Percentiles rank a stretch among this genome's conserved stretches.
phyloP scores from a whole-genome alignment of 2,888 invertebrate genomes.

The Elmis aenea region DNA sequence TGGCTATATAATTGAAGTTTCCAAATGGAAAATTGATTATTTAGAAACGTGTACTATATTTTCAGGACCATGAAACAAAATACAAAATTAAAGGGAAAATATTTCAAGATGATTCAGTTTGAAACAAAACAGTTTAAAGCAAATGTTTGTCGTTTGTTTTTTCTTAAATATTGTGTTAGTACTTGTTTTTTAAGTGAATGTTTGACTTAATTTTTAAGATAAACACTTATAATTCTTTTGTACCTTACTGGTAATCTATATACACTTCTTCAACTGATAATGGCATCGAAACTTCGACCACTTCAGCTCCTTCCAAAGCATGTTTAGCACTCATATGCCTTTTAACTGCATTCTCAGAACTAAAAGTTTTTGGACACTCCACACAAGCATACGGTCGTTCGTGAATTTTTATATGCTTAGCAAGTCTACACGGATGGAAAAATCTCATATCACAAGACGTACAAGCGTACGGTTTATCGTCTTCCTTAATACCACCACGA shows the following conservation, averaged over 20 bases:
- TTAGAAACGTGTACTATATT: too few species aligned
- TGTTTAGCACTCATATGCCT: slow-evolving; percentile 35
- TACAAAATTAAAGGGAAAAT: too few species aligned
- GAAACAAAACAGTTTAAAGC: too few species aligned
- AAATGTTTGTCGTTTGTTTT: too few species aligned
- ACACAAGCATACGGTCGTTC: slow-evolving; percentile 33
- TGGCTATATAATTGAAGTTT: too few species aligned
- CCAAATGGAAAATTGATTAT: too few species aligned
- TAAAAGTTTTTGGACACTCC: slow-evolving; percentile 34
- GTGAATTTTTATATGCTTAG: slow-evolving; percentile 49
- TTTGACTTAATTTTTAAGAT: too few species aligned
- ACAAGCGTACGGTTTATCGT: slow-evolving; percentile 37
- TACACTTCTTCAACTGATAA: slow-evolving; percentile 17
- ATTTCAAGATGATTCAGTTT: too few species aligned
- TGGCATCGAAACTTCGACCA: slow-evolving; percentile 13
- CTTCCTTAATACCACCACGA: slow-evolving; percentile 25
- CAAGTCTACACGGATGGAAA: slow-evolving; percentile 44
- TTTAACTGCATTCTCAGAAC: slow-evolving; percentile 27
- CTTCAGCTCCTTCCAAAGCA: slow-evolving; percentile 13
- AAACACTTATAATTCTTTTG: too few species aligned
- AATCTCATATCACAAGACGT: slow-evolving; percentile 36
- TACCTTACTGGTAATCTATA: slow-evolving; percentile 10
- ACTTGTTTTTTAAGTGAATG: too few species aligned
- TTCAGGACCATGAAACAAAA: too few species aligned
- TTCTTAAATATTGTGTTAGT: too few species aligned